Evolutionary conservation across 2,888 invertebrate species (phyloP), one percentile per base, ranked within the genome.

Genomic region (Drosophila histrio): DNA sequence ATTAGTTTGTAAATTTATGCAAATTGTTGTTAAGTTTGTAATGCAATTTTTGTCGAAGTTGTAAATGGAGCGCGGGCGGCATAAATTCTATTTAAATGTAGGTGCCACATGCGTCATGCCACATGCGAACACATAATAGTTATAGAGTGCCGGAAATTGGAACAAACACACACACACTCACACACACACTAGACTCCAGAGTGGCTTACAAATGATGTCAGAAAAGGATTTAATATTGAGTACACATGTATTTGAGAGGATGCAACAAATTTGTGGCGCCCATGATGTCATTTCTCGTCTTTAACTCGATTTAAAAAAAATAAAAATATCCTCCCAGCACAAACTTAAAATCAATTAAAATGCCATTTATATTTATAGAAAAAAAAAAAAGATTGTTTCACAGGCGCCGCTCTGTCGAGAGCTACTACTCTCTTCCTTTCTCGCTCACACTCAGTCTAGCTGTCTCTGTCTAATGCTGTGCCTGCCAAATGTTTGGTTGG

Each of bases 281-380:
- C 36, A 61, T 87, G 87, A 87, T 74, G 71, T 84, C 85, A 84
- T 52, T 66, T 58, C 50, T 72, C 59, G 62, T 53, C 61, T 71
- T 65, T 78, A 77, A 84, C 61, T 67, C 57, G 52, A 68, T 59
- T 70, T 68, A 60, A n/a, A 19, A 13, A 47, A 41, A n/a, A 60
- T n/a, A 19, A 13, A 47, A 41, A n/a, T 39, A 49, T 39, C 30
- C 59, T 21, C 22, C n/a, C 64, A 38, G 24, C 21, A 59, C 13
- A 53, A 62, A 73, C 74, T 73, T 22, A 52, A 66, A 70, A 65
- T 72, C 88, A 87, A 82, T 87, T 87, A 87, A 87, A 68, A 63
- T 19, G 52, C 46, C 70, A 75, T 82, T 78, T 78, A 52, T 65
- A 62, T 66, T 41, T 65, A 57, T 56, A 57, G 43, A 60, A 60